phyloP scores from a whole-genome alignment of 2,888 invertebrate genomes.

The Empis stercorea region DNA sequence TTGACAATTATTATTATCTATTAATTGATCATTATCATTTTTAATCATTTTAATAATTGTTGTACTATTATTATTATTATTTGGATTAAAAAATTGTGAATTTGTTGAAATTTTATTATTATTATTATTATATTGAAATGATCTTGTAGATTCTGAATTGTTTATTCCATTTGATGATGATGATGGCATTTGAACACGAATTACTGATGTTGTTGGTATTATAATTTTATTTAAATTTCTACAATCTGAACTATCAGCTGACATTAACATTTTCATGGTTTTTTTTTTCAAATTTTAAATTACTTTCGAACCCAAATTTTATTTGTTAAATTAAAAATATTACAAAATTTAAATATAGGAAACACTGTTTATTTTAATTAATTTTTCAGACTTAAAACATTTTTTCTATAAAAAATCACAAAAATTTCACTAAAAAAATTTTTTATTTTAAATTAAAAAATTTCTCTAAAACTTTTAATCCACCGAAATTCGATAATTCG shows the following conservation, averaged over 20 bases:
- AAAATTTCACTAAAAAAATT: conserved; percentile 2
- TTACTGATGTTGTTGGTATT: conserved; percentile 21
- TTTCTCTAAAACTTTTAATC: background rate
- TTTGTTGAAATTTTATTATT: background rate
- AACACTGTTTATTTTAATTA: background rate
- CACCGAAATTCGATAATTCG: conserved; percentile 2
- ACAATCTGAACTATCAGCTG: conserved; percentile 36
- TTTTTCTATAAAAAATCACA: conserved; percentile 1
- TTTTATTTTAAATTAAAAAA: conserved; percentile 2
- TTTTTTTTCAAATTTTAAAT: background rate
- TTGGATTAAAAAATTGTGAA: background rate
- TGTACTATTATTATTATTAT: background rate
- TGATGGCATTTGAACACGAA: conserved; percentile 22
- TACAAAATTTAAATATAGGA: conserved; percentile 1
- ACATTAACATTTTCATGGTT: conserved; percentile 30
- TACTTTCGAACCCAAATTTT: conserved; percentile 5
- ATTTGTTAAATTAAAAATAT: background rate
- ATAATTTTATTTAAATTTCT: conserved; percentile 18
- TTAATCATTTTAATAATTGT: background rate
- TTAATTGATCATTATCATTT: background rate
- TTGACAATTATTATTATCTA: background rate
- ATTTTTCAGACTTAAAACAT: background rate
- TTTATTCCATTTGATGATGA: conserved; percentile 9
- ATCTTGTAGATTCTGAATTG: conserved; percentile 2
- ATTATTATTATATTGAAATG: background rate